Base-by-base conservation (phyloP, 2,797 vertebrate species). In the Sebastes flavidus region DNA sequence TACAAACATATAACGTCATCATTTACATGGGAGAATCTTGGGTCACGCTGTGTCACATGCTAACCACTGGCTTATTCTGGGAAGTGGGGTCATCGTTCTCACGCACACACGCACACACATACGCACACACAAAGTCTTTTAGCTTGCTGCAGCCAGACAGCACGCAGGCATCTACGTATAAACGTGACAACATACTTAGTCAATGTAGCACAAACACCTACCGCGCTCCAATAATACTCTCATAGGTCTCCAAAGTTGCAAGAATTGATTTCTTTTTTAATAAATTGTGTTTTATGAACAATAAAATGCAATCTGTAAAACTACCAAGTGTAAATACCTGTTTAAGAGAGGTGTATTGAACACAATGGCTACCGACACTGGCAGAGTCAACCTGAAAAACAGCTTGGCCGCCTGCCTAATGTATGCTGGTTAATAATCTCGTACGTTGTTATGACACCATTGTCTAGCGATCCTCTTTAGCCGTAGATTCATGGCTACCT, bases 391-490 rank as follows among this genome's bases (percentile, higher is more conserved):
- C 25, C 63, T 20, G 22, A 59, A 67, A 80, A 84, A 63, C 68
- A 56, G 29, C 72, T 42, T 79, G 83, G 87, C 87, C 0, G 0
- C 52, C 10, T 32, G 80, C 77, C 84, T 87, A 84, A 82, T 81
- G 83, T 75, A 75, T 61, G 65, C 65, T 77, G 67, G 71, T 90
- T 86, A 86, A 84, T 92, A 89, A 88, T 87, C 16, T 20, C 27
- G 73, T 81, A 78, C 69, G 38, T 11, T 94, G 88, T 92, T 93
- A 89, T 92, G 92, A 92, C 87, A 90, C 80, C 24, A 38, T 77
- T 90, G 89, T 92, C 86, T 65, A 2, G 62, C 13, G 67, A 80
- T 72, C 49, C 83, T 86, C 85, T 88, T 85, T 71, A 79, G 88
- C 80, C 46, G 61, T 59, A 66, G 89, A 92, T 91, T 75, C 76